Base-by-base conservation (phyloP, 2,113 vertebrate species). In the Trichomycterus rosablanca region DNA sequence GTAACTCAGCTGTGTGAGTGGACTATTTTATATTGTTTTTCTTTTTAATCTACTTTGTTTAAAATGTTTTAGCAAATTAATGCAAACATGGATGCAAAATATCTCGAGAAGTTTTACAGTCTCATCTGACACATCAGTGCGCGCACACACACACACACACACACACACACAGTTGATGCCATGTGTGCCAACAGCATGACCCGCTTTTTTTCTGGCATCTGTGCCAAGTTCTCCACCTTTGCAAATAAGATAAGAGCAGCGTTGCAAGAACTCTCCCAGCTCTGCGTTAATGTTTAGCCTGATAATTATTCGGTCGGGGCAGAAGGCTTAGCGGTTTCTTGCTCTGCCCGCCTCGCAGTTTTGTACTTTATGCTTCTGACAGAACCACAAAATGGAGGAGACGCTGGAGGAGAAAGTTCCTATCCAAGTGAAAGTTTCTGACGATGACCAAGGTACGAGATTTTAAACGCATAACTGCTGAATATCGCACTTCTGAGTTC, bases 161-260 rank as follows among this genome's bases (percentile, higher is more conserved):
- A n/a, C n/a, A n/a, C 12, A 40, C 5, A 40, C 32, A 51, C 11
- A 23, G 11, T 14, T 34, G 24, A 15, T 43, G 16, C 42, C 40
- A 56, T 71, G 51, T 30, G 43, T 26, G 55, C n/a, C 55, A 57
- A 43, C 32, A 59, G 50, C 52, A 62, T 72, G 74, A 66, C 67
- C 63, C 43, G 61, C 28, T 69, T 70, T 54, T 71, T 73, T 51
- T 49, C 32, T 63, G 48, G 63, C 42, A 51, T 10, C 45, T 48
- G 39, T 83, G 86, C 86, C 85, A 89, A 85, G 70, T 81, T 74
- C 79, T 77, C 80, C 87, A 79, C 83, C 86, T 87, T 85, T 78
- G 78, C 76, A 86, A 88, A 87, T 76, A 85, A 76, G 87, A 89
- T 89, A 89, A 89, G 85, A 68, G 70, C 61, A 54, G 50, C 71